A percentile compares a stretch with the other conserved stretches of the same genome.
Conservation (phyloP, 2,797 vertebrate species). For the Betta splendens region DNA sequence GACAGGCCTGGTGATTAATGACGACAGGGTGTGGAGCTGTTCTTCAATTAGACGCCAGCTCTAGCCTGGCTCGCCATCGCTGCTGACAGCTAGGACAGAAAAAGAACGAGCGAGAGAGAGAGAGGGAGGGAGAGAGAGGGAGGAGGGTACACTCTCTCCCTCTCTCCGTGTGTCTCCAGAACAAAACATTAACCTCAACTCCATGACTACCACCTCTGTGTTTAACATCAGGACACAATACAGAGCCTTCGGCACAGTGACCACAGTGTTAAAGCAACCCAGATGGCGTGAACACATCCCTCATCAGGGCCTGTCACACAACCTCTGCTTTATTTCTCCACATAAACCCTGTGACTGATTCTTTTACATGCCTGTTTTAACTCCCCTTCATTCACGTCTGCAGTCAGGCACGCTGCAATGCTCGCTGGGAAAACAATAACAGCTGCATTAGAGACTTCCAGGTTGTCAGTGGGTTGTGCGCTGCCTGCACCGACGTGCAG, state of each 20-base stretch:
- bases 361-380: constrained; percentile 52
- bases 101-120: constrained; percentile 40
- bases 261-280: constrained; percentile 77
- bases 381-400: constrained; percentile 47
- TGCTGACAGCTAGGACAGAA: constrained; percentile 73
- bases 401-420: constrained; percentile 35
- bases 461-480: constrained; percentile 37
- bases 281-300: constrained; percentile 78
- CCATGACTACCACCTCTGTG: constrained; percentile 80
- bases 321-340: constrained; percentile 72
- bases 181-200: constrained; percentile 79
- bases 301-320: constrained; percentile 76
- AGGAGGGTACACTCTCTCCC: constrained; percentile 25
- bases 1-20: constrained; percentile 86
- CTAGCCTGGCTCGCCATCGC: constrained; percentile 69
- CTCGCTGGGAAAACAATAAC: constrained; percentile 40
- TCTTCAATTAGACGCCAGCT: constrained; percentile 85
- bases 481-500: neutral
- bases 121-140: constrained; percentile 22
- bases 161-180: constrained; percentile 67
- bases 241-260: constrained; percentile 71
- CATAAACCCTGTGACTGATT: constrained; percentile 64
- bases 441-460: constrained; percentile 46
- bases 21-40: constrained; percentile 84
- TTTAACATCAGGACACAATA: constrained; percentile 79